Evolutionary conservation across 2,888 invertebrate genomes (phyloP), one percentile per base, ranked within the genome.

Genomic region (Caenorhabditis japonica): DNA sequence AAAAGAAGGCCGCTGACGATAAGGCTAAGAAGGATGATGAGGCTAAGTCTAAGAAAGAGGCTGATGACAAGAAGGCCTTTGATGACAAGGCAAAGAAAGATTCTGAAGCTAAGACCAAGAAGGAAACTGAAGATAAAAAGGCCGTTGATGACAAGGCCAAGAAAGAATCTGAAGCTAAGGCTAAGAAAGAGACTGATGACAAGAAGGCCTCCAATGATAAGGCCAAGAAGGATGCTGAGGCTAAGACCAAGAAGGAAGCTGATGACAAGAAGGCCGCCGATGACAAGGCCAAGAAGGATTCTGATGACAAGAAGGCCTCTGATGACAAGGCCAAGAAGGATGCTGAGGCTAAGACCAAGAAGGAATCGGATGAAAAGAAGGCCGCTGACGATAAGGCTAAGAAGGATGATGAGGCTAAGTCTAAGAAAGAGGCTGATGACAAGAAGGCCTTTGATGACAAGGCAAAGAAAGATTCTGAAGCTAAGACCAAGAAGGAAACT

Each of bases 341-440:
- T 21, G 41, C 60, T 25, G 66, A 72, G 1, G 68, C 12, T 12
- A 61, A 61, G 51, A 38, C 43, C 23, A 71, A 76, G 60, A 61
- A 62, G 53, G 56, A 64, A 10, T 38, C 53, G 33, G 75, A 60
- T 2, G 56, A 21, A n/a, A 77, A 75, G 59, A 71, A 64, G 44
- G 59, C 64, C n/a, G 46, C 53, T 8, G 52, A 34, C 3, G 52
- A 19, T 19, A 49, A 39, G 39, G 17, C 59, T 30, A 23, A 59
- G 38, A 46, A 43, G n/a, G 44, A 58, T 12, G 19, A 39, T 13
- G 52, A 43, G 43, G 44, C 12, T 1, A 41, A 39, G 30, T 7
- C 47, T 8, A 51, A 61, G 41, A 49, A 60, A 25, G 60, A 49
- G 1, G 56, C 71, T 12, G 58, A 71, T 2, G 43, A 27, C 8